Conservation (phyloP, 2,888 invertebrate species). For the Rhamnusium bicolor region DNA sequence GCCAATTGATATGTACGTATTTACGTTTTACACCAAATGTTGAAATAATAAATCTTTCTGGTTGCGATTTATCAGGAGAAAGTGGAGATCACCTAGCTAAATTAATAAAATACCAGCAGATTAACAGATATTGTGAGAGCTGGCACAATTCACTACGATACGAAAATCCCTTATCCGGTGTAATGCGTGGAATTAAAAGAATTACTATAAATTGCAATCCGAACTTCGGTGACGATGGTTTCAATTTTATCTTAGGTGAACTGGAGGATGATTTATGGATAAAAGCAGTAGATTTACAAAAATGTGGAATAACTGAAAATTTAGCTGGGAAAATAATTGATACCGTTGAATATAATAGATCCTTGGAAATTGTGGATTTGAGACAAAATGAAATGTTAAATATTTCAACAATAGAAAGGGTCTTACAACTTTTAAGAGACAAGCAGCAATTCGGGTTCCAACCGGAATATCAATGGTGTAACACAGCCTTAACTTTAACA, state of each 20-base stretch:
- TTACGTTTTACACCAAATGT: slow-evolving; percentile 80
- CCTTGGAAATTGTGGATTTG: slow-evolving; percentile 80
- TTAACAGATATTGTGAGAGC: slow-evolving; percentile 82
- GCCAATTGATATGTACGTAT: slow-evolving; percentile 80
- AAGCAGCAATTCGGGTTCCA: slow-evolving; percentile 61
- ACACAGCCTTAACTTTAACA: slow-evolving; percentile 57
- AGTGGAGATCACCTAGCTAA: slow-evolving; percentile 80
- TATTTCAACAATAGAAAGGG: slow-evolving; percentile 60
- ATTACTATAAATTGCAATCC: slow-evolving; percentile 82
- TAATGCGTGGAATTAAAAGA: slow-evolving; percentile 82
- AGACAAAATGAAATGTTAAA: slow-evolving; percentile 73
- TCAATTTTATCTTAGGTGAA: slow-evolving; percentile 77
- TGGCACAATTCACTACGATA: slow-evolving; percentile 89
- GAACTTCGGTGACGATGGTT: slow-evolving; percentile 78
- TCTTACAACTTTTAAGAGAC: slow-evolving; percentile 64
- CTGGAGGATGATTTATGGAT: slow-evolving; percentile 87
- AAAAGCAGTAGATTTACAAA: slow-evolving; percentile 84
- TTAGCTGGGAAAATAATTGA: slow-evolving; percentile 75
- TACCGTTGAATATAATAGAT: slow-evolving; percentile 77
- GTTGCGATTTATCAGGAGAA: slow-evolving; percentile 78
- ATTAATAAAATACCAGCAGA: slow-evolving; percentile 75
- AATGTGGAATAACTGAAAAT: slow-evolving; percentile 81
- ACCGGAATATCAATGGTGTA: slow-evolving; percentile 67
- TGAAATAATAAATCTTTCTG: slow-evolving; percentile 79
- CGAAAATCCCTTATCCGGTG: slow-evolving; percentile 80